phyloP scores from a whole-genome alignment of 2,113 vertebrate genomes.

The Anser cygnoides region DNA sequence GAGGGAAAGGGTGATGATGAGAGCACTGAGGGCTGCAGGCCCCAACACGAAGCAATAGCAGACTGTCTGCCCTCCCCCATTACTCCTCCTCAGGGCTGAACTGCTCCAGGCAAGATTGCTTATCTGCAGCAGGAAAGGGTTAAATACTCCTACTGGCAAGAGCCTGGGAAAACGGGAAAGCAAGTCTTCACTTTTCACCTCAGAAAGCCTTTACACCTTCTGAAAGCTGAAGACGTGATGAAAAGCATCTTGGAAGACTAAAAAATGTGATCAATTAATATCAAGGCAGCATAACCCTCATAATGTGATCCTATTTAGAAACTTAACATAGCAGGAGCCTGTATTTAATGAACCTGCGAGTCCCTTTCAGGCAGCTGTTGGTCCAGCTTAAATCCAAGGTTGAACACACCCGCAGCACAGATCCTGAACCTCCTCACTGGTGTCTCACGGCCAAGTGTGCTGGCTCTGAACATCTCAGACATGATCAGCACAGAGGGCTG shows the following conservation, averaged over 20 bases:
- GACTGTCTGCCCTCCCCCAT: background rate
- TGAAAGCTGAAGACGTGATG: background rate
- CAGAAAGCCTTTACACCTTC: background rate
- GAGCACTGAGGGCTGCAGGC: background rate
- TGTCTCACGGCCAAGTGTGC: background rate
- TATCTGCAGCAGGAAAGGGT: background rate
- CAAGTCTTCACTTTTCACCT: background rate
- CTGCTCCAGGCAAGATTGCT: background rate
- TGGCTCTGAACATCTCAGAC: background rate
- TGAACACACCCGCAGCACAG: rapidly evolving
- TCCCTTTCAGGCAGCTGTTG: background rate
- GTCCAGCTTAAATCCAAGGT: background rate
- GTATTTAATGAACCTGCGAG: too few species aligned
- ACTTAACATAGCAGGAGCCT: background rate
- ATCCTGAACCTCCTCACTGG: background rate
- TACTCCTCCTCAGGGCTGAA: background rate
- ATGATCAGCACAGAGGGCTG: rapidly evolving
- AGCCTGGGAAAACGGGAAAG: background rate
- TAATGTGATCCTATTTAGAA: background rate
- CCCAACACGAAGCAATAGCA: background rate
- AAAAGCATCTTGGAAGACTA: background rate
- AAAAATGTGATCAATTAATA: background rate
- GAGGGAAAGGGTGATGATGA: background rate
- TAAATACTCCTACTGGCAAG: background rate
- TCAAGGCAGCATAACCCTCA: background rate